Percentiles rank a stretch among this genome's conserved stretches.
phyloP scores from a whole-genome alignment of 2,797 vertebrate species.

The Spatula clypeata region DNA sequence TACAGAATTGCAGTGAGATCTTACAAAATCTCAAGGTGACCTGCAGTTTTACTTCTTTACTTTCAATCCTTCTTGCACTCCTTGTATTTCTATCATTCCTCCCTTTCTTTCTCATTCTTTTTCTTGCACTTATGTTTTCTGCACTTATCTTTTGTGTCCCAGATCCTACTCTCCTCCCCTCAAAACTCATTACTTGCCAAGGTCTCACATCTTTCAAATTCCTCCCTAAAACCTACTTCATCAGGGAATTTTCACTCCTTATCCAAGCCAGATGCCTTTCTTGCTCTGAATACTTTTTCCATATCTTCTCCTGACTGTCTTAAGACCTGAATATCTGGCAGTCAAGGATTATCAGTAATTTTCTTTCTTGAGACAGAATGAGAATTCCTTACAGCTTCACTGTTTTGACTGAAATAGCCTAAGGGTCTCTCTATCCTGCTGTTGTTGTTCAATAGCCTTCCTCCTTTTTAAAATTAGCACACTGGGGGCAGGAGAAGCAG shows the following conservation, averaged over 20 bases:
- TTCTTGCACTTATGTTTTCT: background rate
- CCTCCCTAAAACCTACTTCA: slow-evolving; percentile 35
- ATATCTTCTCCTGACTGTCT: background rate
- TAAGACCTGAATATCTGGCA: background rate
- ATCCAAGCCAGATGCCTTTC: slow-evolving; percentile 40
- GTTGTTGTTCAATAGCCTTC: background rate
- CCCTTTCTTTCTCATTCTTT: background rate
- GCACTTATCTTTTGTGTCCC: background rate
- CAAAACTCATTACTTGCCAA: background rate
- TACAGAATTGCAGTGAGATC: background rate
- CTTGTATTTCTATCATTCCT: background rate
- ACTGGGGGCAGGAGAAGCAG: background rate
- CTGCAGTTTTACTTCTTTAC: background rate
- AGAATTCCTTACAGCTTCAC: slow-evolving; percentile 3
- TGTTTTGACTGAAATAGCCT: background rate
- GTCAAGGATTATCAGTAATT: background rate
- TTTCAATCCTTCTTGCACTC: background rate
- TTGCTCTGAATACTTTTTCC: background rate
- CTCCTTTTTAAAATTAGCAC: background rate
- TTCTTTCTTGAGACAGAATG: slow-evolving; percentile 24
- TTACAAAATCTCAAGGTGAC: background rate
- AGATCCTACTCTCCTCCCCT: background rate
- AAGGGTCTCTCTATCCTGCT: background rate
- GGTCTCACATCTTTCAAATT: slow-evolving; percentile 38
- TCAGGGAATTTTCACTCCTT: slow-evolving; percentile 45